phyloP scores from a whole-genome alignment of 2,797 vertebrate genomes.

The Synaphobranchus kaupii region DNA sequence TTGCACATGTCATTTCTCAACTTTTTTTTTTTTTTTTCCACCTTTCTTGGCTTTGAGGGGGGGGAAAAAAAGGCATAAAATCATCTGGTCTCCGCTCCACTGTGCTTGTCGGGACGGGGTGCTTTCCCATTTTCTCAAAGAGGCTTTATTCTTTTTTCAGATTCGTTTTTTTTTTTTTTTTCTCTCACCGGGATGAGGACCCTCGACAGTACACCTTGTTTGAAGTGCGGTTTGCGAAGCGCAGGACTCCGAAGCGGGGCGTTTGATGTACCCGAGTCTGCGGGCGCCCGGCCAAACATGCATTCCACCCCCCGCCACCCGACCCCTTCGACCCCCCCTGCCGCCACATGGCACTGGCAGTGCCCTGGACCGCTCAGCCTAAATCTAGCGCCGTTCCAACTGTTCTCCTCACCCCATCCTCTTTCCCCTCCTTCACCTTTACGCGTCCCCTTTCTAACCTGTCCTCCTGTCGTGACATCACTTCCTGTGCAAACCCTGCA shows the following conservation, averaged over 20 bases:
- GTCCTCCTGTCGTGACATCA: background rate
- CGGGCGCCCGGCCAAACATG: slow-evolving; percentile 52
- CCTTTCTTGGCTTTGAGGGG: slow-evolving; percentile 31
- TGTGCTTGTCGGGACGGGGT: slow-evolving; percentile 55
- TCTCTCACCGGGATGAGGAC: slow-evolving; percentile 37
- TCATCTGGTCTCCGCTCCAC: slow-evolving; percentile 48
- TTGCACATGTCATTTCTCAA: slow-evolving; percentile 57
- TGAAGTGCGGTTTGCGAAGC: slow-evolving; percentile 53
- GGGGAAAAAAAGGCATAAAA: slow-evolving; percentile 54
- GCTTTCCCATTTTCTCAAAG: slow-evolving; percentile 45
- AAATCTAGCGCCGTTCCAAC: background rate
- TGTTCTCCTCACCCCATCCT: background rate
- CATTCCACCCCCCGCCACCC: slow-evolving; percentile 46
- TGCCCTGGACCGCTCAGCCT: slow-evolving; percentile 22
- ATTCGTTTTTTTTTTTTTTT: slow-evolving; percentile 31
- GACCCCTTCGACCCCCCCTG: too few relatives aligned
- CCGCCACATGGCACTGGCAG: slow-evolving; percentile 29
- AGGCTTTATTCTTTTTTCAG: slow-evolving; percentile 50
- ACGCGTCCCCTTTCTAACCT: background rate
- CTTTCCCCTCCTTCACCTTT: background rate
- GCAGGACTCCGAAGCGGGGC: slow-evolving; percentile 51
- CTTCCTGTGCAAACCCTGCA: background rate
- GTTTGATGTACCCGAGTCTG: slow-evolving; percentile 60
- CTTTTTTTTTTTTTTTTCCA: slow-evolving; percentile 25
- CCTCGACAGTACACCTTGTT: slow-evolving; percentile 49